phyloP scores from a whole-genome alignment of 2,888 invertebrate genomes.

The Parnassius apollo region DNA sequence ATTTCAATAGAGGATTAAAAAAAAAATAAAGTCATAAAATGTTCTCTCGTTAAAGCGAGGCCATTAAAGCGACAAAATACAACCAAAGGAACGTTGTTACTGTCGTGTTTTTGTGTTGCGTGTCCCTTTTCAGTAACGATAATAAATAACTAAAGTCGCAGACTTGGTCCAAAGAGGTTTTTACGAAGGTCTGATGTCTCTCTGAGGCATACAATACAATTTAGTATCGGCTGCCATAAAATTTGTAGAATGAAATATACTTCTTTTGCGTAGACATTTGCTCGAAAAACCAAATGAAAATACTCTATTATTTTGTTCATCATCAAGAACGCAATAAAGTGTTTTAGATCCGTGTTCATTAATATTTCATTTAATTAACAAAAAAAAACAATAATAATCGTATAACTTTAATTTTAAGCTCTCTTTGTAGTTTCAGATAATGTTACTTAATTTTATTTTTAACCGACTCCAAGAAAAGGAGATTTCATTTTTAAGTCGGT shows the following conservation, averaged over 20 bases:
- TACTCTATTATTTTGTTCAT: no score
- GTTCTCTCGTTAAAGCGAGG: background rate
- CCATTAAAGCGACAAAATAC: slow-evolving; percentile 16
- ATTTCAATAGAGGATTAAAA: no score
- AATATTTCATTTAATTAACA: no score
- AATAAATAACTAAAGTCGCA: slow-evolving; percentile 21
- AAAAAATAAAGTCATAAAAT: background rate
- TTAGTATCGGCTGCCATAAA: slow-evolving; percentile 10
- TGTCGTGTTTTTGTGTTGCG: slow-evolving; percentile 15
- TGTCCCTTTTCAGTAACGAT: slow-evolving; percentile 21
- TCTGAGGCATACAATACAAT: slow-evolving; percentile 13
- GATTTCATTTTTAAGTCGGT: no score
- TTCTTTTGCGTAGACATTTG: background rate
- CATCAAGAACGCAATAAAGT: no score
- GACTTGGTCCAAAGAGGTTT: slow-evolving; percentile 21
- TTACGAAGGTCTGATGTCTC: slow-evolving; percentile 20
- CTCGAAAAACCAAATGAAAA: no score
- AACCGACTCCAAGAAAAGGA: no score
- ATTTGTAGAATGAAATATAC: slow-evolving; percentile 10
- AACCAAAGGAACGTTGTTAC: slow-evolving; percentile 1
- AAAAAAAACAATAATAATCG: no score
- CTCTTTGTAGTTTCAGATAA: no score
- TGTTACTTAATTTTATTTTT: no score
- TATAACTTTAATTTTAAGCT: no score
- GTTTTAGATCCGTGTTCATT: no score